phyloP scores from a whole-genome alignment of 2,113 vertebrate genomes.

The Felis chaus region DNA sequence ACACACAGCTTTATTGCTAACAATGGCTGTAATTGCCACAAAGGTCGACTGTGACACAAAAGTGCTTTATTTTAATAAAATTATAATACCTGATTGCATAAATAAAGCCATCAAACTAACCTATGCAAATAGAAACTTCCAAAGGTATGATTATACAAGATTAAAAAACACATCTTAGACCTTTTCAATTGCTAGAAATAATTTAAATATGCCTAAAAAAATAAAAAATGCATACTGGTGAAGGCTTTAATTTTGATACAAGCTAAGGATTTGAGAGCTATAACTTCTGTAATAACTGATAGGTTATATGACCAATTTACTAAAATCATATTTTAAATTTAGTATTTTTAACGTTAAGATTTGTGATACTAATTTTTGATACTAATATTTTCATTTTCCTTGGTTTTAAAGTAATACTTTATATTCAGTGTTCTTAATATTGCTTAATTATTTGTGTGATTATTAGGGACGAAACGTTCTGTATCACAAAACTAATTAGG shows the following conservation, averaged over 20 bases:
- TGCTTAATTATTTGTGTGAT: neutral
- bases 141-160: neutral
- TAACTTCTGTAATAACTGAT: neutral
- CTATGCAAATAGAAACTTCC: neutral
- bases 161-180: neutral
- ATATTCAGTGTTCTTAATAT: neutral
- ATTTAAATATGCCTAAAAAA: conserved; percentile 41
- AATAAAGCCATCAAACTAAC: neutral
- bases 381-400: conserved; percentile 7
- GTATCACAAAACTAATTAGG: neutral
- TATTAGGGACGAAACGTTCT: neutral
- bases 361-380: conserved; percentile 24
- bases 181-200: neutral
- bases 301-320: neutral
- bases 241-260: conserved; percentile 26
- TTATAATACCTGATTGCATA: neutral
- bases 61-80: conserved; percentile 52
- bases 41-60: conserved; percentile 65
- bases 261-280: neutral
- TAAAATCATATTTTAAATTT: conserved; percentile 31
- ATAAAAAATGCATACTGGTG: neutral
- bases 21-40: conserved; percentile 58
- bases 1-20: conserved; percentile 50
- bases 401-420: neutral
- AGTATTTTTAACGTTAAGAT: conserved; percentile 4